Evolutionary conservation across 1,140 invertebrate species (phyloP).

Genomic region (Callitettix versicolor): DNA sequence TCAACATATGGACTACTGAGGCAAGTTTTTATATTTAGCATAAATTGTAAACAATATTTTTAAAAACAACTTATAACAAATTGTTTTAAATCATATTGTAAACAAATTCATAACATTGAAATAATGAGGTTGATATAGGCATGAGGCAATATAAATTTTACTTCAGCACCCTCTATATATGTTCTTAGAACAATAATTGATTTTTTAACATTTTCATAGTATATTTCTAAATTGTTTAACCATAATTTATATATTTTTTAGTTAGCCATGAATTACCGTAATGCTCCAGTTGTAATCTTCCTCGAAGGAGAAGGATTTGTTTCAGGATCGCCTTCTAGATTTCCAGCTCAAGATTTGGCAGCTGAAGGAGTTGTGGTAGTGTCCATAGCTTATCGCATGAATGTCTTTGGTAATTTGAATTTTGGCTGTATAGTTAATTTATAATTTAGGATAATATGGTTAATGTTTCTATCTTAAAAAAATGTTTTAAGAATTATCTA

Average conservation of each 20-base stretch:
- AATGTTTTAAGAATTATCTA: no score
- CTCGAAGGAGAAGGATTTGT: conserved; percentile 43
- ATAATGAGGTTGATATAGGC: no score
- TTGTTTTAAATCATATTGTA: no score
- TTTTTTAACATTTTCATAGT: no score
- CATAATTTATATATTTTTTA: conserved; percentile 29
- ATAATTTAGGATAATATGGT: neutral
- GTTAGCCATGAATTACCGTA: conserved; percentile 40
- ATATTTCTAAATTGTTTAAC: no score
- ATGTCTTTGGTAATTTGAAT: conserved; percentile 40
- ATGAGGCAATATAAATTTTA: no score
- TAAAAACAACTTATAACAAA: no score
- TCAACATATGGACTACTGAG: conserved; percentile 46
- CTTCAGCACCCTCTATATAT: no score
- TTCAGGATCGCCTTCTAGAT: conserved; percentile 34
- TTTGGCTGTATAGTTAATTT: no score
- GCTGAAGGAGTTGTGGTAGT: conserved; percentile 52
- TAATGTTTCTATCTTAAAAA: neutral
- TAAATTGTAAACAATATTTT: no score
- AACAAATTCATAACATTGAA: no score
- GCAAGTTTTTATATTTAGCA: conserved; percentile 22
- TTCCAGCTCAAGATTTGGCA: conserved; percentile 52
- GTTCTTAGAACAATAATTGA: no score
- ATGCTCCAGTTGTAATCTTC: conserved; percentile 45
- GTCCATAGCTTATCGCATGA: conserved; percentile 48